Evolutionary conservation across 2,113 vertebrate species (phyloP).

Genomic region (Prietella phreatophila): DNA sequence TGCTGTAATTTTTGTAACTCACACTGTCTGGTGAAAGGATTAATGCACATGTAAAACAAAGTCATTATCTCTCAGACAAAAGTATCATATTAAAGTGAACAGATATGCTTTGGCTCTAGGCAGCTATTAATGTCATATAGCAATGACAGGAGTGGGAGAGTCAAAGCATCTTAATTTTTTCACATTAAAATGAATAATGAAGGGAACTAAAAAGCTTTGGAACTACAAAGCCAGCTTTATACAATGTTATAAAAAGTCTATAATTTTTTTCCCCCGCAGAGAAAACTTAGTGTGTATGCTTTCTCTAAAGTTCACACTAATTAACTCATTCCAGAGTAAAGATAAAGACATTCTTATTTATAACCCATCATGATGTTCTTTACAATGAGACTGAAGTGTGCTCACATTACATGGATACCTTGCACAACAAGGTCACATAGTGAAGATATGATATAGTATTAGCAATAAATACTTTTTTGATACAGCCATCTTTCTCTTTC

Average conservation of each 20-base stretch:
- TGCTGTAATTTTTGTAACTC: not conserved
- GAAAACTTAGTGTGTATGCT: not conserved
- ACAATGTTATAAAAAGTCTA: not conserved
- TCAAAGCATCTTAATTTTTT: slow-evolving; percentile 27
- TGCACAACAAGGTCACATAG: not conserved
- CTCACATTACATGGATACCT: not conserved
- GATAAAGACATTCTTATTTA: not conserved
- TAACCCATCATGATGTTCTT: not conserved
- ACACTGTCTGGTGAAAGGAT: not conserved
- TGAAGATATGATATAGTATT: not conserved
- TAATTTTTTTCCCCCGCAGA: not conserved
- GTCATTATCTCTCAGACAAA: slow-evolving; percentile 32
- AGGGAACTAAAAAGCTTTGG: not conserved
- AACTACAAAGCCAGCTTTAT: not conserved
- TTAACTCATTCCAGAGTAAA: not conserved
- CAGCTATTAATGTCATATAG: slow-evolving; percentile 28
- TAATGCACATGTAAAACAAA: not conserved
- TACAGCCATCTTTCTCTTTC: not conserved
- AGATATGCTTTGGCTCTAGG: slow-evolving; percentile 13
- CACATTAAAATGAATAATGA: slow-evolving; percentile 54
- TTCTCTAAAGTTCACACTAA: not conserved
- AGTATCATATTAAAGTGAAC: slow-evolving; percentile 23
- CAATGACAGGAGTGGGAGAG: slow-evolving; percentile 28
- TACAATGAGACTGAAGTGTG: not conserved
- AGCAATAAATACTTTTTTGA: not conserved